These are phyloP conservation scores for Rhopalosiphum padi DNA, from an alignment of 1,140 invertebrate species.

Conservation along the genomic window DNA sequence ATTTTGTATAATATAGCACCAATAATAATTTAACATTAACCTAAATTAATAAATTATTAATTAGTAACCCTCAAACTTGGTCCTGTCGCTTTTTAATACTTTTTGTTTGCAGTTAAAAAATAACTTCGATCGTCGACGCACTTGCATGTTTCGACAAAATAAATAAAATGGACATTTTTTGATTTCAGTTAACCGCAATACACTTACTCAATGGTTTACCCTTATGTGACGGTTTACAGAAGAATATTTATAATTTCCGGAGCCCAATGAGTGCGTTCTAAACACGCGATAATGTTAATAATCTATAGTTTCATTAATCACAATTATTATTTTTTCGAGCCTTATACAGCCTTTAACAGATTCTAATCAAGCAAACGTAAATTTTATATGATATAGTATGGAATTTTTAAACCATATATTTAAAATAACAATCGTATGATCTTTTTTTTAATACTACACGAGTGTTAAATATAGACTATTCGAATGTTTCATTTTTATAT, in stretches of 20 bases:
- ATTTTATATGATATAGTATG: neutral
- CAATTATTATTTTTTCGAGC: neutral
- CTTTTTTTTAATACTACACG: neutral
- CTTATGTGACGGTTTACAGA: neutral
- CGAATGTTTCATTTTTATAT: neutral
- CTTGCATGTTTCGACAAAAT: neutral
- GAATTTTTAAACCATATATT: neutral
- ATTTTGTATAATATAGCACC: neutral
- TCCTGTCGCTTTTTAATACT: neutral
- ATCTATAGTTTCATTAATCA: constrained; percentile 1
- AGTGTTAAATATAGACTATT: too few species aligned
- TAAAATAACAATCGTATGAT: neutral
- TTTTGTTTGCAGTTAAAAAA: neutral
- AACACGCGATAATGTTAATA: neutral
- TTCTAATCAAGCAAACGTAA: neutral
- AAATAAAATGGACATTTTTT: neutral
- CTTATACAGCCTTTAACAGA: neutral
- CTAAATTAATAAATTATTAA: neutral
- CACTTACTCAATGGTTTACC: neutral
- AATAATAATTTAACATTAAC: neutral
- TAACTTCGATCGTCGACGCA: neutral
- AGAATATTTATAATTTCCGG: neutral
- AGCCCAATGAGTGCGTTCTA: neutral
- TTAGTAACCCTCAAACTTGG: neutral
- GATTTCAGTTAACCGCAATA: neutral